Evolutionary conservation across 2,113 vertebrate genomes (phyloP).

Genomic region (Chaenogobius annularis): DNA sequence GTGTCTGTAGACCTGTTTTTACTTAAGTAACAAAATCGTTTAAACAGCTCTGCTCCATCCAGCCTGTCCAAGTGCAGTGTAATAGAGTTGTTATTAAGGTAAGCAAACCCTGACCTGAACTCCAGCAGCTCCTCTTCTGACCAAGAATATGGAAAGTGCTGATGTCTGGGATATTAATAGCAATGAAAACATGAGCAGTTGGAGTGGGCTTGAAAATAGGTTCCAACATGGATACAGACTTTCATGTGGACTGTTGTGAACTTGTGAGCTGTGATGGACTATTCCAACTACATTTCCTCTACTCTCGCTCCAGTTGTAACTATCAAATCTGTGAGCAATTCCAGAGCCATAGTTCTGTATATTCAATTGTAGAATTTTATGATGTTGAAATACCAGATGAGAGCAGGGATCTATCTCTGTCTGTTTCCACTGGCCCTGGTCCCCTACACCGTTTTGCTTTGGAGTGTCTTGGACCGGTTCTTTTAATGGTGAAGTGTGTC

Average conservation of each 20-base stretch:
- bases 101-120: slow-evolving; percentile 68
- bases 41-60: neutral
- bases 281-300: slow-evolving; percentile 41
- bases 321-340: slow-evolving; percentile 33
- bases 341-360: neutral
- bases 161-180: slow-evolving; percentile 62
- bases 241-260: slow-evolving; percentile 40
- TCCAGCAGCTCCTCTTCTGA: slow-evolving; percentile 22
- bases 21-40: neutral
- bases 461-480: too few relatives aligned
- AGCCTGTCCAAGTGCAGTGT: slow-evolving; percentile 30
- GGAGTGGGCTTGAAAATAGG: slow-evolving; percentile 52
- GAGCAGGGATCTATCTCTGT: too few relatives aligned
- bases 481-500: too few relatives aligned
- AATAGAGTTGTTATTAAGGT: slow-evolving; percentile 60
- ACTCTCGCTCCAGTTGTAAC: slow-evolving; percentile 10
- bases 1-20: too few relatives aligned
- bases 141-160: slow-evolving; percentile 46
- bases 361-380: neutral
- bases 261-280: slow-evolving; percentile 40
- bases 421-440: too few relatives aligned
- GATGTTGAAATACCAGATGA: neutral
- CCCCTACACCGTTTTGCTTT: too few relatives aligned
- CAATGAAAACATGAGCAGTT: slow-evolving; percentile 57
- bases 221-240: slow-evolving; percentile 51